Base-by-base conservation (phyloP, 2,888 invertebrate genomes). In the Caenorhabditis sp. region DNA sequence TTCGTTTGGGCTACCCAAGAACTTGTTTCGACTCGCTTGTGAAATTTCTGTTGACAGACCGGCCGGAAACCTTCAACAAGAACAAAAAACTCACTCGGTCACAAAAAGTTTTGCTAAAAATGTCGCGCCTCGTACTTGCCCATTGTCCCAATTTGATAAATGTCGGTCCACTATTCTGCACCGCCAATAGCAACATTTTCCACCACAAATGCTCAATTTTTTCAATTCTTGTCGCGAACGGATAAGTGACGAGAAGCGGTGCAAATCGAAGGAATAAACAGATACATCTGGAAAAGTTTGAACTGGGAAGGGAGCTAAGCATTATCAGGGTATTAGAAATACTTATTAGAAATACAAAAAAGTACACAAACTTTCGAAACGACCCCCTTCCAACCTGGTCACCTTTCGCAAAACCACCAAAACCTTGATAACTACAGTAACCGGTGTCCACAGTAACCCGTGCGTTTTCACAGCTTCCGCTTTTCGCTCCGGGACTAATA, bases 91-190 rank as follows among this genome's bases (percentile, higher is more conserved):
- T 58, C 23, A 79, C 81, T 50, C 79, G 78, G 26, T 86, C 83
- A 81, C 90, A 90, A 72, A 90, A 83, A 36, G 89, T 88, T 58
- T 87, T 84, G 2, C 89, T 87, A 75, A 90, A 90, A 37, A 91
- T 71, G 79, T 91, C 90, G 54, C 89, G 82, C 17, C 90, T 78
- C 5, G 90, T 91, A 26, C 89, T 88, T 27, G 89, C 88, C 90
- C 90, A 91, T 78, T 91, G 90, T 1, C 90, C 90, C 23, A 91
- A 86, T 81, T 91, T 91, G 26, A 90, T 86, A 62, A 90, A 89
- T n/a, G 90, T 89, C 1, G 90, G 90, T 0, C 90, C 90, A 54
- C 89, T 75, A 17, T 67, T 66, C 65, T 77, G 77, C 6, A 81
- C 53, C 27, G 61, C 63, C 74, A 69, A 78, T 14, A 81, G 51